These are phyloP conservation scores for Fregata magnificens DNA, from an alignment of 2,113 vertebrate genomes.

Conservation along the genomic window DNA sequence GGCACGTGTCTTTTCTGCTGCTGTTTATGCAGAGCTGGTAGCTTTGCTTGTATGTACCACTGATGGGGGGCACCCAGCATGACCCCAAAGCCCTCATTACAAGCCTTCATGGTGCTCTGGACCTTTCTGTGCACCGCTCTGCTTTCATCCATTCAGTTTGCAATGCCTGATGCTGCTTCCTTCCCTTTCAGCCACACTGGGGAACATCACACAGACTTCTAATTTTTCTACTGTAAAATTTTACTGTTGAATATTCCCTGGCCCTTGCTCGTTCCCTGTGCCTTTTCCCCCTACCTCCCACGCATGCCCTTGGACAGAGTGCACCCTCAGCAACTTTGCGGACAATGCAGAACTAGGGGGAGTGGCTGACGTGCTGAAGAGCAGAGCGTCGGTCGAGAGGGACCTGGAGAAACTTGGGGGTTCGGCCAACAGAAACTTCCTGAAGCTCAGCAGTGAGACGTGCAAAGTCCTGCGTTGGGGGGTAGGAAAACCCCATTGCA, in stretches of 20 bases:
- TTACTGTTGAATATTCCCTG: neutral
- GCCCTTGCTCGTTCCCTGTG: neutral
- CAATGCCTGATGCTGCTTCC: neutral
- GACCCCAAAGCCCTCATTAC: rapidly evolving
- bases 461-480: neutral
- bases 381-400: neutral
- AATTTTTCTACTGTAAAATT: neutral
- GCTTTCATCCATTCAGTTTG: neutral
- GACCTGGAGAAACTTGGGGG: neutral
- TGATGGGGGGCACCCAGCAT: neutral
- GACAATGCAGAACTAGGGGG: neutral
- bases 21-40: neutral
- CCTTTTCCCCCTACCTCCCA: neutral
- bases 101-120: neutral
- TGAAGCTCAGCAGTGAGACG: neutral
- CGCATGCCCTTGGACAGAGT: neutral
- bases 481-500: neutral
- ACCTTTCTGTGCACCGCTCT: too few relatives aligned
- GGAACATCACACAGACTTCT: neutral
- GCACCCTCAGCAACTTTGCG: neutral
- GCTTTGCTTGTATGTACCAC: neutral
- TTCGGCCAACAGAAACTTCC: neutral
- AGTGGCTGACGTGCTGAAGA: neutral
- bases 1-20: neutral
- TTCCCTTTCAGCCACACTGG: neutral